phyloP scores from a whole-genome alignment of 1,140 invertebrate genomes.

The Paralvinella palmiformis region DNA sequence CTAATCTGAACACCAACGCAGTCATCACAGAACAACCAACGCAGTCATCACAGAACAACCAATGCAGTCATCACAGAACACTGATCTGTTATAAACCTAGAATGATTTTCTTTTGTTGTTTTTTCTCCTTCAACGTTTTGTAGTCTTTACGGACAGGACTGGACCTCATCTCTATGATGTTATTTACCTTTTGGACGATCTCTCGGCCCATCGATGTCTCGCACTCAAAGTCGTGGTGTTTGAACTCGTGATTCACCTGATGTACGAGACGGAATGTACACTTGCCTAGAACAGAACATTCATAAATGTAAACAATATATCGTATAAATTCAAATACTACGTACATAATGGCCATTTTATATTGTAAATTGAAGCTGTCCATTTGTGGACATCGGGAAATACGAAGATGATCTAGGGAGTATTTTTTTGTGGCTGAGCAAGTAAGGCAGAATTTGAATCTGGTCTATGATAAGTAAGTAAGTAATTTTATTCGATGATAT shows the following conservation, averaged over 20 bases:
- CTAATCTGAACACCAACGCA: no score
- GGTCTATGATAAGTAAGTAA: no score
- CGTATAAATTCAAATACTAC: background rate
- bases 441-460: no score
- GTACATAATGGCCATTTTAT: background rate
- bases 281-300: constrained; percentile 34
- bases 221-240: constrained; percentile 80
- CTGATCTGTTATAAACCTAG: background rate
- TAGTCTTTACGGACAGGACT: constrained; percentile 74
- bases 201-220: constrained; percentile 67
- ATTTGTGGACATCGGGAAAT: background rate
- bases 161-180: constrained; percentile 74
- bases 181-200: constrained; percentile 80
- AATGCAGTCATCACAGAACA: no score
- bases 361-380: background rate
- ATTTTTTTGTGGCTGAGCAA: no score
- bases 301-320: background rate
- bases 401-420: background rate
- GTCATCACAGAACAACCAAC: no score
- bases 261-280: constrained; percentile 46
- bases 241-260: constrained; percentile 59
- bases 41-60: no score
- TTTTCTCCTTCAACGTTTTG: constrained; percentile 13
- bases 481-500: no score
- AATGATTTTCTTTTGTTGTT: background rate